These are phyloP conservation scores for Chelonia mydas DNA, from an alignment of 2,797 vertebrate genomes.

Conservation along the genomic window DNA sequence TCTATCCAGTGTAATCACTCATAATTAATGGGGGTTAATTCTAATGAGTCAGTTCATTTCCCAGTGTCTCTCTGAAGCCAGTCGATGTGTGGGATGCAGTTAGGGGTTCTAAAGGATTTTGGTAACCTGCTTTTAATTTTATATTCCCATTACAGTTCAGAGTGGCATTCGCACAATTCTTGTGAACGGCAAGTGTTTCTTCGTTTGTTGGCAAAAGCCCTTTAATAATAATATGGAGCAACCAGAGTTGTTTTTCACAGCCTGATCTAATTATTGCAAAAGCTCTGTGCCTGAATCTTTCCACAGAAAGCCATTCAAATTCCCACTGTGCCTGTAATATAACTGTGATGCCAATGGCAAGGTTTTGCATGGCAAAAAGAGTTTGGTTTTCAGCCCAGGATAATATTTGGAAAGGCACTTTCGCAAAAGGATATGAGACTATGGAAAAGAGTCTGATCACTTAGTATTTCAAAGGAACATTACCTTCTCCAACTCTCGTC, in stretches of 20 bases:
- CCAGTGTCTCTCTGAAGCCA: not conserved
- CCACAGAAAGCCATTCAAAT: not conserved
- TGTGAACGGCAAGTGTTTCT: rapidly evolving
- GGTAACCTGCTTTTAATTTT: not conserved
- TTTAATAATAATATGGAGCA: not conserved
- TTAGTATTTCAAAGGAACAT: not conserved
- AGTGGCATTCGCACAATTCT: not conserved
- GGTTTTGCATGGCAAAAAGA: not conserved
- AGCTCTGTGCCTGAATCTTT: not conserved
- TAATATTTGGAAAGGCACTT: not conserved
- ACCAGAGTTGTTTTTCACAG: not conserved
- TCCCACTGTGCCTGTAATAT: not conserved
- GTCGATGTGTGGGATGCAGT: not conserved
- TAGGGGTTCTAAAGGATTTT: not conserved
- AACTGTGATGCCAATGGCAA: not conserved
- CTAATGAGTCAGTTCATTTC: not conserved
- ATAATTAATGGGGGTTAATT: not conserved
- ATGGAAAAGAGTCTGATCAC: not conserved
- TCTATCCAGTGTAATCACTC: not conserved
- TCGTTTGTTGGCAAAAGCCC: not conserved
- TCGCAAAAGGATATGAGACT: not conserved
- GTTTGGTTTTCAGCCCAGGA: constrained; percentile 23
- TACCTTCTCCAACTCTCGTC: not conserved
- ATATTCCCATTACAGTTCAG: not conserved
- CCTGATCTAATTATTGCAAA: not conserved